Evolutionary conservation across 2,113 vertebrate genomes (phyloP), one percentile per base, ranked within the genome.

Genomic region (Percina caprodes): DNA sequence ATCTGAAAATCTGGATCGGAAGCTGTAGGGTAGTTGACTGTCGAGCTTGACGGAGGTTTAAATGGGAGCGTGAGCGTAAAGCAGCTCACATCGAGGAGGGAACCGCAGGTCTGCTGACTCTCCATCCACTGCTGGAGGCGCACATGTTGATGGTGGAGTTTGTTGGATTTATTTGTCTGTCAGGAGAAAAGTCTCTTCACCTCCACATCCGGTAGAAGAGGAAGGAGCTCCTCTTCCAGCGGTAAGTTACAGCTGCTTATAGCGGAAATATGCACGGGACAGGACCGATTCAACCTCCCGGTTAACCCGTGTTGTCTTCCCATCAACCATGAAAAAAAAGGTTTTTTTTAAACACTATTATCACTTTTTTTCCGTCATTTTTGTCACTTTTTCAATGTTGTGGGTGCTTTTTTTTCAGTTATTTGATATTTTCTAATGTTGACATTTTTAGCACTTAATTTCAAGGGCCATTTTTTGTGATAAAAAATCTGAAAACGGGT

Each of bases 181-280:
- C 18, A 0, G 49, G 11, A 65, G 39, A 42, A 8, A 0, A 19
- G 21, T 1, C 0, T 5, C 12, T 19, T 18, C 14, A 46, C 52
- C 35, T 21, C 13, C 1, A 12, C 49, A 7, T 14, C 46, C 30
- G 16, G 18, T 1, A 13, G 11, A 30, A 19, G 10, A 54, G 49
- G 0, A 55, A 45, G 62, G 67, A 23, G 19, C 58, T 21, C 58
- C 1, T 51, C 18, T 26, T 0, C 48, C 15, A 13, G 35, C 62
- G 76, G 82, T 84, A 11, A 74, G 82, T 78, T 60, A 10, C 33
- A 23, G 24, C 13, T 4, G 19, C 7, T 48, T 23, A 48, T 39
- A 26, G 30, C 2, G 3, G 30, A 30, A 3, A 30, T 30, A 30
- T 3, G 4, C 2, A 12, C 16, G 45, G 10, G 6, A 42, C 18